phyloP scores from a whole-genome alignment of 2,888 invertebrate species.

The Lithophane ornitopus region DNA sequence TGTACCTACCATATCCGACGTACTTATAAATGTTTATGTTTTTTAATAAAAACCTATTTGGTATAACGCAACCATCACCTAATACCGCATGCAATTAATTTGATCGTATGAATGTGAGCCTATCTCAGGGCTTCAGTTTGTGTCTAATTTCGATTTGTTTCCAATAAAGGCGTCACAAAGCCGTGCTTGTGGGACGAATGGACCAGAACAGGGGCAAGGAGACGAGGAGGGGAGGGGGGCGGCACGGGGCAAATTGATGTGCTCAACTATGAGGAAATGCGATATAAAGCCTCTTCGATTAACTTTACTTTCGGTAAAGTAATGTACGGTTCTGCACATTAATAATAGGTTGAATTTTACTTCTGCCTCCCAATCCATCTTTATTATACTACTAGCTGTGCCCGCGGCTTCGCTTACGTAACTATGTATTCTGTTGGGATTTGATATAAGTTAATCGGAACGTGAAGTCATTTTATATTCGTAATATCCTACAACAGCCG shows the following conservation, averaged over 20 bases:
- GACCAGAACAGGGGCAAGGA: not conserved
- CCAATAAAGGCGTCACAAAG: conserved; percentile 19
- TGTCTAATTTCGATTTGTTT: conserved; percentile 31
- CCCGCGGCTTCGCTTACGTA: too few relatives aligned
- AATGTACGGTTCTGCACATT: too few relatives aligned
- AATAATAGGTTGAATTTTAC: not conserved
- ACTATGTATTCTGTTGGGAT: too few relatives aligned
- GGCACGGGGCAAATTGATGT: not conserved
- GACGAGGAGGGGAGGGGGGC: not conserved
- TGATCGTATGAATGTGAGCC: not conserved
- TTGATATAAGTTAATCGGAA: not conserved
- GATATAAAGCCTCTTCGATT: conserved; percentile 17
- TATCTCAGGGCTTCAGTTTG: too few relatives aligned
- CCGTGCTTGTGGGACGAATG: not conserved
- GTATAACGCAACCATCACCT: not conserved
- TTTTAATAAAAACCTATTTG: too few relatives aligned
- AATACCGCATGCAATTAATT: not conserved
- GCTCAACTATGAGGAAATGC: conserved; percentile 36
- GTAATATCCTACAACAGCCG: not conserved
- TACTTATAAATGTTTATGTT: too few relatives aligned
- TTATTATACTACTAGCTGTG: not conserved
- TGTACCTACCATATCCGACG: too few relatives aligned
- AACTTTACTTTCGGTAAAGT: too few relatives aligned
- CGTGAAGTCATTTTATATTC: not conserved
- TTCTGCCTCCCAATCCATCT: not conserved